Conservation (phyloP, 2,888 invertebrate genomes). For the Tolmerus cingulatus region DNA sequence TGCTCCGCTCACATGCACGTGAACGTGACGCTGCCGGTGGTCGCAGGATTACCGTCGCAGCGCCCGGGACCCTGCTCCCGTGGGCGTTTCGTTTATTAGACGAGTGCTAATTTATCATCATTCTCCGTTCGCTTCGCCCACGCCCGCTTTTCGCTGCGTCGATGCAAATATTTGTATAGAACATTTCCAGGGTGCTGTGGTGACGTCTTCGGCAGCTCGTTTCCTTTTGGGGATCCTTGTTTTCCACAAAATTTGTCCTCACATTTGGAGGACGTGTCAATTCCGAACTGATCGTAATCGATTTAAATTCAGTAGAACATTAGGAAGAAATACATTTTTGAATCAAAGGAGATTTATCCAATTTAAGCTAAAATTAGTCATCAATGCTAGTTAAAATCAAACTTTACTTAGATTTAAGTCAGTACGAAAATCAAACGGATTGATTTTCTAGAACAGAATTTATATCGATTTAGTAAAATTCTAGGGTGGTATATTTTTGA, state of each 20-base stretch:
- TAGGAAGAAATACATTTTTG: background rate
- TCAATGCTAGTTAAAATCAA: too few relatives aligned
- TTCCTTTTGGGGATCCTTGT: background rate
- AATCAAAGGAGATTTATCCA: too few relatives aligned
- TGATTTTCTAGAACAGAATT: too few relatives aligned
- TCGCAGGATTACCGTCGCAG: background rate
- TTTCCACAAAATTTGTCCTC: background rate
- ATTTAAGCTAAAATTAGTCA: too few relatives aligned
- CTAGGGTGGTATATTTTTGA: too few relatives aligned
- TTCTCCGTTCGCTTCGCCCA: background rate
- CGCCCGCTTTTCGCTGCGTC: background rate
- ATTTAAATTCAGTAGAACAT: background rate
- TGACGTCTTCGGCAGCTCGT: background rate
- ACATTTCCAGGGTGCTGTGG: background rate
- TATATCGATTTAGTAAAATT: too few relatives aligned
- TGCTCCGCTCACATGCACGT: background rate
- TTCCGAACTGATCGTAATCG: background rate
- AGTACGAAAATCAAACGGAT: too few relatives aligned
- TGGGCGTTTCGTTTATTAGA: conserved; percentile 6
- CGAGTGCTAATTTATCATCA: background rate
- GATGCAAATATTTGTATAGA: background rate
- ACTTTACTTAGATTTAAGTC: too few relatives aligned
- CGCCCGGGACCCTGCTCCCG: background rate
- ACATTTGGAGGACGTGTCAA: background rate
- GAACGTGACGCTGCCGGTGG: conserved; percentile 8